Base-by-base conservation (phyloP, 2,888 invertebrate species). In the Zaprionus obscuricornis region DNA sequence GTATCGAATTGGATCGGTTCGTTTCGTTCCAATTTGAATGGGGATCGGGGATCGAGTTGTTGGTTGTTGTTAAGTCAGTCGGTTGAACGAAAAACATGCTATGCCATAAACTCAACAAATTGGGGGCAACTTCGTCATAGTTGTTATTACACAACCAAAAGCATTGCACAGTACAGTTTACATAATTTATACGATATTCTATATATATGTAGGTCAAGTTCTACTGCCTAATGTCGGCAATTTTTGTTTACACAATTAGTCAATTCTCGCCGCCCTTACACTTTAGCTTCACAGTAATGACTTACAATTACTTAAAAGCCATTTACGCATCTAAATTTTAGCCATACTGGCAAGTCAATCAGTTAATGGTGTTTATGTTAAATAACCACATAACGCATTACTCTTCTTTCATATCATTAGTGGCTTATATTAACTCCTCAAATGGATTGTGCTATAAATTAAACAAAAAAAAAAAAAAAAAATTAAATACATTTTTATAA, bases 181-280 rank as follows among this genome's bases (percentile, higher is more conserved):
- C 10, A 34, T 60, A 57, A 62, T 60, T 56, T 31, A 51, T 63
- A 47, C n/a, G 11, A 39, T 74, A n/a, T n/a, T n/a, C n/a, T n/a
- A n/a, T n/a, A n/a, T n/a, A n/a, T n/a, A 77, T 71, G 54, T 78
- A 50, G 85, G 77, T 78, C 77, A 84, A 84, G 85, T 84, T 78
- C 77, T 76, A 40, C 43, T n/a, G n/a, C n/a, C n/a, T n/a, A n/a
- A n/a, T n/a, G 20, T 34, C 46, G 50, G 57, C 65, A 47, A 51
- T 71, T n/a, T n/a, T 24, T 63, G 73, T 66, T 69, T 76, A 64
- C 64, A 42, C 58, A 78, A 76, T 74, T 74, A 74, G 46, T 47
- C 54, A 22, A 37, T 34, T 36, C 37, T n/a, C n/a, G n/a, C 17
- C 11, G 18, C 36, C 54, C 40, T 46, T 22, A 37, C 8, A 36